Conservation (phyloP, 2,888 invertebrate genomes). For the Heliconius ethilla region DNA sequence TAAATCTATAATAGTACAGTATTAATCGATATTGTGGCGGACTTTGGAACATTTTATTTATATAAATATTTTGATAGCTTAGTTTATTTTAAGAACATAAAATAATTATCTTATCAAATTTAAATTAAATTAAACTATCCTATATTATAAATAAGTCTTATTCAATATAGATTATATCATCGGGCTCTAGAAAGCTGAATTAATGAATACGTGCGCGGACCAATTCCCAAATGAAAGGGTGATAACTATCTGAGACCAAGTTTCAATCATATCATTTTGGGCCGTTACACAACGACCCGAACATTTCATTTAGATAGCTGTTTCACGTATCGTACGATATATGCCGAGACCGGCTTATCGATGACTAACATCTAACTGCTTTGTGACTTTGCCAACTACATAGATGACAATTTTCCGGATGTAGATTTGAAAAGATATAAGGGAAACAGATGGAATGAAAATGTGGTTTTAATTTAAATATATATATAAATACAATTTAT, state of each 20-base stretch:
- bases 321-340: constrained; percentile 56
- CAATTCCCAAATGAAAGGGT: constrained; percentile 64
- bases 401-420: constrained; percentile 47
- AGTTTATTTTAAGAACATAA: no score
- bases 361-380: constrained; percentile 48
- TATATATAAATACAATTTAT: background rate
- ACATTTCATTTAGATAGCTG: constrained; percentile 61
- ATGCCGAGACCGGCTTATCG: constrained; percentile 58
- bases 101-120: no score
- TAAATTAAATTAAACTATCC: no score
- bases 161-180: background rate
- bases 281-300: constrained; percentile 64
- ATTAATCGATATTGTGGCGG: no score
- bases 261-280: constrained; percentile 73
- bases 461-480: background rate
- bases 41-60: no score
- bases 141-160: background rate
- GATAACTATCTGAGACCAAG: constrained; percentile 70
- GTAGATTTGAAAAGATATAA: constrained; percentile 42
- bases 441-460: constrained; percentile 15
- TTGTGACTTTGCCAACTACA: constrained; percentile 50
- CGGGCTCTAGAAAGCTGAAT: constrained; percentile 14
- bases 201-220: constrained; percentile 52
- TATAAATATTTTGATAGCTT: no score
- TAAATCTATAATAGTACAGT: no score